Evolutionary conservation across 1,140 invertebrate species (phyloP).

Genomic region (Aphidius ervi): DNA sequence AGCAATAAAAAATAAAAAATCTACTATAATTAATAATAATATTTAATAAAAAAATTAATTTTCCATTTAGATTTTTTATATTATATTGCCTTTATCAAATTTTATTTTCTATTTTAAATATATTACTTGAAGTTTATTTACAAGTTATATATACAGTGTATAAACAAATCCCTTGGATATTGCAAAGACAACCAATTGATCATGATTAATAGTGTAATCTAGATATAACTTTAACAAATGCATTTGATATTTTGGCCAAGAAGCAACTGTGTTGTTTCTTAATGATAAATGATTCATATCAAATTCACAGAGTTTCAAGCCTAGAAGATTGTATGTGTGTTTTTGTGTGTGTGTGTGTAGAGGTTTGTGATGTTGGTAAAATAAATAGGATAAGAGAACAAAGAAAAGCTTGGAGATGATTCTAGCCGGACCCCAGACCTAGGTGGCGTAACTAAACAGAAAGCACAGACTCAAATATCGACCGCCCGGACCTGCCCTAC

Average conservation of each 20-base stretch:
- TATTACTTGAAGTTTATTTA: too few species aligned
- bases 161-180: neutral
- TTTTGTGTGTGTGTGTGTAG: neutral
- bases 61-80: too few species aligned
- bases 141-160: too few species aligned
- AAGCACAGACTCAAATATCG: conserved; percentile 48
- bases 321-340: neutral
- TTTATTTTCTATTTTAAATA: too few species aligned
- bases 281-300: conserved; percentile 5
- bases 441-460: conserved; percentile 32
- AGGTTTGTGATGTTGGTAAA: neutral
- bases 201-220: conserved; percentile 11
- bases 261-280: neutral
- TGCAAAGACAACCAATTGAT: neutral
- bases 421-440: conserved; percentile 40
- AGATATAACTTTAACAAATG: neutral
- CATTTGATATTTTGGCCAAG: conserved; percentile 16
- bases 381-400: neutral
- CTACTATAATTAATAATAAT: too few species aligned
- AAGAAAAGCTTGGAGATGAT: conserved; percentile 29
- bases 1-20: too few species aligned
- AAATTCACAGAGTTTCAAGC: neutral
- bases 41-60: too few species aligned
- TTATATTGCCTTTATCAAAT: too few species aligned
- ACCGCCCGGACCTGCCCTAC: conserved; percentile 49